Evolutionary conservation across 2,888 invertebrate genomes (phyloP).

Genomic region (Corbicula japonica): DNA sequence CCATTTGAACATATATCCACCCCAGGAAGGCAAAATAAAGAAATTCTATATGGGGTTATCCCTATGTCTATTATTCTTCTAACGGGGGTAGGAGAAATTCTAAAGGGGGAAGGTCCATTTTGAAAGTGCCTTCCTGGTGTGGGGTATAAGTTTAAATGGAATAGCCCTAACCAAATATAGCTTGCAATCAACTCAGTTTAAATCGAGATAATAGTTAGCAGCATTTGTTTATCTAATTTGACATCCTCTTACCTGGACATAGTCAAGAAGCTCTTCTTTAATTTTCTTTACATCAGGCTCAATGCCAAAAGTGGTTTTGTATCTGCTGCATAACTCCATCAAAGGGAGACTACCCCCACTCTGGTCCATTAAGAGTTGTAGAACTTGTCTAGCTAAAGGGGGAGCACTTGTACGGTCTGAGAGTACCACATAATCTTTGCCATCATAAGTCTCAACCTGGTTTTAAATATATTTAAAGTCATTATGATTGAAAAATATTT

Average conservation of each 20-base stretch:
- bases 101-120: too few species aligned
- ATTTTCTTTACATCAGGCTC: conserved; percentile 77
- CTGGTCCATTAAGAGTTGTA: conserved; percentile 89
- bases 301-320: conserved; percentile 76
- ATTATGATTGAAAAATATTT: too few species aligned
- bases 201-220: background rate
- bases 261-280: conserved; percentile 79
- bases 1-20: too few species aligned
- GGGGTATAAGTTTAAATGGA: too few species aligned
- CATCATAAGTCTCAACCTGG: conserved; percentile 87
- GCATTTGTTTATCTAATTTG: background rate
- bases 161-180: too few species aligned
- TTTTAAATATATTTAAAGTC: conserved; percentile 28
- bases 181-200: too few species aligned
- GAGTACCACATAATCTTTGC: conserved; percentile 87
- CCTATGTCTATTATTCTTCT: too few species aligned
- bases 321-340: conserved; percentile 80
- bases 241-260: conserved; percentile 76
- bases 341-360: conserved; percentile 86
- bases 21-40: too few species aligned
- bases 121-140: too few species aligned
- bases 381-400: conserved; percentile 88
- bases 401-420: conserved; percentile 88
- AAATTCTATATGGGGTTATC: too few species aligned
- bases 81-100: too few species aligned